A percentile compares a stretch with the other conserved stretches of the same genome.
phyloP scores from a whole-genome alignment of 2,797 vertebrate species.

The Etheostoma perlongum region DNA sequence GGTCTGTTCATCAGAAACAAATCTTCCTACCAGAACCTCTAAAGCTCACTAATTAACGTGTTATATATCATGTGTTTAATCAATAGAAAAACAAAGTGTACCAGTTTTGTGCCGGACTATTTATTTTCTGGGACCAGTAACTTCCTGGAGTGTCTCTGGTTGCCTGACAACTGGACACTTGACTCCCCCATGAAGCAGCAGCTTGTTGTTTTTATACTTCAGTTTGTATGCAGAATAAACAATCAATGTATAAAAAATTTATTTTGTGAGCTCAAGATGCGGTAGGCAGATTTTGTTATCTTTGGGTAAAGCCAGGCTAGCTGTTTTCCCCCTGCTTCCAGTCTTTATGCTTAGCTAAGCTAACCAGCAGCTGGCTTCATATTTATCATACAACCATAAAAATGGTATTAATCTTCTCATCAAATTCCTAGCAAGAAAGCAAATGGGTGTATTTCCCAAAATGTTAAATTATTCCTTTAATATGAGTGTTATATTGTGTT shows the following conservation, averaged over 20 bases:
- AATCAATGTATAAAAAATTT: too few species aligned
- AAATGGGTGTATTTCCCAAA: neutral
- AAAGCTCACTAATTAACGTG: too few species aligned
- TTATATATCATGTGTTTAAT: too few species aligned
- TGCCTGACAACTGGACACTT: too few species aligned
- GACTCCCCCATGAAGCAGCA: neutral
- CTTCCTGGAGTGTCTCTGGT: too few species aligned
- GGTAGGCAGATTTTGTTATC: neutral
- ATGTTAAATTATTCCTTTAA: conserved; percentile 6
- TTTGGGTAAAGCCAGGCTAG: neutral
- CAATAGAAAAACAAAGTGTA: too few species aligned
- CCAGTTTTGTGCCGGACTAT: too few species aligned
- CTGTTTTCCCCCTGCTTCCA: neutral
- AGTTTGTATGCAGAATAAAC: too few species aligned
- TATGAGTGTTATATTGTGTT: neutral
- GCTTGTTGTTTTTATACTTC: too few species aligned
- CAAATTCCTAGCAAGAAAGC: neutral
- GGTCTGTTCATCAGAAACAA: too few species aligned
- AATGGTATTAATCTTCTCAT: neutral
- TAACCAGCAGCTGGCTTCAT: neutral
- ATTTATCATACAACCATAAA: neutral
- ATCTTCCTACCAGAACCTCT: too few species aligned
- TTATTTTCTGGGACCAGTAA: too few species aligned
- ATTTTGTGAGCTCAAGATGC: neutral
- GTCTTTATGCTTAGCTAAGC: conserved; percentile 13